A percentile compares a stretch with the other conserved stretches of the same genome.
Conservation (phyloP, 2,797 vertebrate genomes). For the Thamnophis elegans region DNA sequence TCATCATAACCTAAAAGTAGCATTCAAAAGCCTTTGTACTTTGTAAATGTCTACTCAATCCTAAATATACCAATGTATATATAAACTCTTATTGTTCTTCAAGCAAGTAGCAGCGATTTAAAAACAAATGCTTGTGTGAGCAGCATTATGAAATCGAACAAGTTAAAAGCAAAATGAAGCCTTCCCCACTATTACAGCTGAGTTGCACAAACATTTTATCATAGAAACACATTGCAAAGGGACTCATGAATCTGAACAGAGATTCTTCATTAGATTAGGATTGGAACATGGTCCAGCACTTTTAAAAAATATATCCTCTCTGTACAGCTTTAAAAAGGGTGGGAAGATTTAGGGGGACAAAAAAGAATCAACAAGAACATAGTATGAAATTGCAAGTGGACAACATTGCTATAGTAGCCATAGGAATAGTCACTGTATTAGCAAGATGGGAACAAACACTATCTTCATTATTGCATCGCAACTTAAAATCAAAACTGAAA, state of each 20-base stretch:
- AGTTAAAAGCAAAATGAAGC: conserved; percentile 49
- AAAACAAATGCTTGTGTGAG: conserved; percentile 53
- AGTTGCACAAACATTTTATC: conserved; percentile 56
- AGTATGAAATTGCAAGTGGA: background rate
- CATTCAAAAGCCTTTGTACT: conserved; percentile 5
- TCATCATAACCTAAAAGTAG: conserved; percentile 36
- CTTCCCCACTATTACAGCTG: conserved; percentile 40
- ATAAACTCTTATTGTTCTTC: conserved; percentile 34
- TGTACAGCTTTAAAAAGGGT: conserved; percentile 40
- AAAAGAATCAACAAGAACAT: background rate
- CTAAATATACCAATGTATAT: conserved; percentile 54
- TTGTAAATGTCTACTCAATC: background rate
- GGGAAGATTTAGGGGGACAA: background rate
- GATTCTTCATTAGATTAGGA: conserved; percentile 37
- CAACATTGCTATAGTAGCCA: background rate
- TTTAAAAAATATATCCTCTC: conserved; percentile 34
- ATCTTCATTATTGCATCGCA: background rate
- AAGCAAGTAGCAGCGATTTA: conserved; percentile 41
- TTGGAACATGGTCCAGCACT: conserved; percentile 35
- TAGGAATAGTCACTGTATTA: background rate
- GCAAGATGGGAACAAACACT: background rate
- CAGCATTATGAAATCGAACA: conserved; percentile 56
- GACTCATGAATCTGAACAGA: background rate
- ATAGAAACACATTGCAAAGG: conserved; percentile 52
- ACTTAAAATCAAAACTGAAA: background rate